Evolutionary conservation across 2,797 vertebrate genomes (phyloP).

Genomic region (Mormyrops attenuatus): DNA sequence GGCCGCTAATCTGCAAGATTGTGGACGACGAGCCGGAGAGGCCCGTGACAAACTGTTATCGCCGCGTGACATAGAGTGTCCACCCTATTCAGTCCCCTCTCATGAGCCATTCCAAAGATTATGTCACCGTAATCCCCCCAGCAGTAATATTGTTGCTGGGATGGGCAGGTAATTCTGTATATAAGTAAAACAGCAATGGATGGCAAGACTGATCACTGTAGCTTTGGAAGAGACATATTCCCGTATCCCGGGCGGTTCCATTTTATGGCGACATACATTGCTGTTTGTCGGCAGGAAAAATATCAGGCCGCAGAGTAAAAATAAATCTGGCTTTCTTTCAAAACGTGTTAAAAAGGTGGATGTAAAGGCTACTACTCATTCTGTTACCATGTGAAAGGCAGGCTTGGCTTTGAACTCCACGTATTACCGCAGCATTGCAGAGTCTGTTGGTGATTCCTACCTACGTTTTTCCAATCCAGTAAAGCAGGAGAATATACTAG

Average conservation of each 20-base stretch:
- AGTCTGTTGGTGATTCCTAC: not conserved
- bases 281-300: slow-evolving; percentile 5
- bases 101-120: slow-evolving; percentile 71
- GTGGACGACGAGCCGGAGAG: slow-evolving; percentile 71
- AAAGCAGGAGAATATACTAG: not conserved
- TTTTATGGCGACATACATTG: slow-evolving; percentile 49
- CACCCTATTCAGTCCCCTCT: slow-evolving; percentile 71
- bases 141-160: slow-evolving; percentile 66
- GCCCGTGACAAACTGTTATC: slow-evolving; percentile 77
- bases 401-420: not conserved
- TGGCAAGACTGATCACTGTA: slow-evolving; percentile 37
- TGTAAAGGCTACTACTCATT: not conserved
- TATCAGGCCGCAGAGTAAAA: slow-evolving; percentile 7
- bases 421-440: not conserved
- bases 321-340: slow-evolving; percentile 15
- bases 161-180: slow-evolving; percentile 71
- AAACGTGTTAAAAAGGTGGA: slow-evolving; percentile 3
- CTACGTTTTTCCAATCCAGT: not conserved
- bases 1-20: slow-evolving; percentile 67
- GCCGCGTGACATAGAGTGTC: slow-evolving; percentile 72
- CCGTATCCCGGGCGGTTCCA: slow-evolving; percentile 60
- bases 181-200: slow-evolving; percentile 59
- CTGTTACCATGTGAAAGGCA: not conserved
- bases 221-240: slow-evolving; percentile 49
- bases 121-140: slow-evolving; percentile 78